Conservation (phyloP, 2,888 invertebrate species). For the Eupithecia subfuscata region DNA sequence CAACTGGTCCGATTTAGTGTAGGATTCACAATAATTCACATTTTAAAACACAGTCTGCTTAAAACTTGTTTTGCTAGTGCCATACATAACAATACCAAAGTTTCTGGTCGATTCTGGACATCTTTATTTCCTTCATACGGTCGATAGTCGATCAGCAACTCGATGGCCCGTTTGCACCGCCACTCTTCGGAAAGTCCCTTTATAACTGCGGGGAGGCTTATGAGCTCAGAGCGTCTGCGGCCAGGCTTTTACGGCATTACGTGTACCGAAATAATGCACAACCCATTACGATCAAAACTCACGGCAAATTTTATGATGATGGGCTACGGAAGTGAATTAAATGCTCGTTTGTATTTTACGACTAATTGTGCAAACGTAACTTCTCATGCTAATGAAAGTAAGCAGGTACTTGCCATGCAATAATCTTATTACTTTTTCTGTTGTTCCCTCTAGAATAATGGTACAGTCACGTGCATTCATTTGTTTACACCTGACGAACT, state of each 20-base stretch:
- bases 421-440: neutral
- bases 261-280: slow-evolving; percentile 48
- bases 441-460: neutral
- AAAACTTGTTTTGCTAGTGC: too few species aligned
- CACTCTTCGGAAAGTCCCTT: slow-evolving; percentile 62
- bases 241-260: slow-evolving; percentile 54
- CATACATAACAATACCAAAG: too few species aligned
- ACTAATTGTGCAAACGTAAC: slow-evolving; percentile 18
- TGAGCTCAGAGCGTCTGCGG: slow-evolving; percentile 54
- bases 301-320: slow-evolving; percentile 52
- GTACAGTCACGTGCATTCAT: neutral
- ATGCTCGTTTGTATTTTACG: slow-evolving; percentile 29
- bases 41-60: too few species aligned
- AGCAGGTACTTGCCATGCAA: neutral
- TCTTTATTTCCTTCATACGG: too few species aligned
- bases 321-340: slow-evolving; percentile 31
- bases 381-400: neutral
- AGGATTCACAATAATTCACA: too few species aligned
- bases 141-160: too few species aligned
- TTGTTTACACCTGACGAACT: too few species aligned
- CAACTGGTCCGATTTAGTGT: too few species aligned
- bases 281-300: slow-evolving; percentile 58
- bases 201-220: slow-evolving; percentile 54
- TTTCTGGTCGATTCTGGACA: too few species aligned
- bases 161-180: neutral